Percentiles rank a stretch among this genome's conserved stretches.
These are phyloP conservation scores for Motacilla alba DNA, from an alignment of 2,113 vertebrate species.

Conservation along the genomic window DNA sequence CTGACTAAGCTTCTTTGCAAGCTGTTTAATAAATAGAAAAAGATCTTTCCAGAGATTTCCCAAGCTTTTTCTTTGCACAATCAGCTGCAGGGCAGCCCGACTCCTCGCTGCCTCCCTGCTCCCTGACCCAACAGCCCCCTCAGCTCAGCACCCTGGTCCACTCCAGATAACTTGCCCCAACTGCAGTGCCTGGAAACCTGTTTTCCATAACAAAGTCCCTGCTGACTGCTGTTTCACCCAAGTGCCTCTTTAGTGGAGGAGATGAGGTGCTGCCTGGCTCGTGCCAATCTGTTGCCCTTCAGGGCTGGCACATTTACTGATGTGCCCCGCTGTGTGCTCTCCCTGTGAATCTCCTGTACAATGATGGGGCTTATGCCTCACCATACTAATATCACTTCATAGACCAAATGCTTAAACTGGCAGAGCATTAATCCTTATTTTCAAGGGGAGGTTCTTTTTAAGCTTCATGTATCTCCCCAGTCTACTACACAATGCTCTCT, in stretches of 20 bases:
- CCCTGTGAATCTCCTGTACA: neutral
- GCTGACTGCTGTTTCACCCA: neutral
- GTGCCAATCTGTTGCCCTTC: neutral
- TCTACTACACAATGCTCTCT: neutral
- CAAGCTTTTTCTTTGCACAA: accelerated
- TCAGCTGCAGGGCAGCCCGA: neutral
- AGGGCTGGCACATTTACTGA: neutral
- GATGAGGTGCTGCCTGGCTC: neutral
- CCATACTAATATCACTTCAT: neutral
- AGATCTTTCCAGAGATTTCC: neutral
- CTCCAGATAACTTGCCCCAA: accelerated
- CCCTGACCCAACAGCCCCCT: neutral
- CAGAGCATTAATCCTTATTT: neutral
- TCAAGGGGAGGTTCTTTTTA: neutral
- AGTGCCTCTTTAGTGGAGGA: neutral
- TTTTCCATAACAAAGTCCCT: neutral
- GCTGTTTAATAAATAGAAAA: neutral
- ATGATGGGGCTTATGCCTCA: neutral
- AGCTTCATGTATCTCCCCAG: neutral
- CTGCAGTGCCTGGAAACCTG: neutral
- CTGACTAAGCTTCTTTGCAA: neutral
- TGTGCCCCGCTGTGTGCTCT: neutral
- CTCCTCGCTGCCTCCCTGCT: accelerated
- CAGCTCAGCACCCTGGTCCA: neutral
- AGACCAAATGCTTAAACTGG: neutral